phyloP scores from a whole-genome alignment of 2,797 vertebrate genomes.

The Prionace glauca region DNA sequence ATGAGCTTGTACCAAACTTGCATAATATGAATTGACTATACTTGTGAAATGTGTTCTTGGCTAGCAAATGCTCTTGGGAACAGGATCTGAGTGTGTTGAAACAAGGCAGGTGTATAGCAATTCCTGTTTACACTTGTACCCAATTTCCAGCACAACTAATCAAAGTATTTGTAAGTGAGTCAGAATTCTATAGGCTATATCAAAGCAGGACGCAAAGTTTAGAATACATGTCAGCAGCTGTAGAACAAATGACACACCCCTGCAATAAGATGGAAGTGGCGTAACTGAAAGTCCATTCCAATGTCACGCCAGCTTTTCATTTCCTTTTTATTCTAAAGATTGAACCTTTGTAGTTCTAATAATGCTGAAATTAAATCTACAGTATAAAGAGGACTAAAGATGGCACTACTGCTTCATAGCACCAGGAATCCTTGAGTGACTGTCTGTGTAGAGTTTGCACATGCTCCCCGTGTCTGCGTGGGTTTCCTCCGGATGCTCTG shows the following conservation, averaged over 20 bases:
- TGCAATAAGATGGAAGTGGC: not conserved
- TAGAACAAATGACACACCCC: not conserved
- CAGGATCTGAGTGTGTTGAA: not conserved
- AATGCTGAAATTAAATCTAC: not conserved
- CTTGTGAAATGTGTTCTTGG: not conserved
- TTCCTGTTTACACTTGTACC: not conserved
- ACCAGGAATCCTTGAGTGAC: too few relatives aligned
- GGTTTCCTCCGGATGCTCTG: too few relatives aligned
- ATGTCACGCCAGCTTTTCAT: not conserved
- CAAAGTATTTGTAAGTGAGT: not conserved
- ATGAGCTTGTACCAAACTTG: not conserved
- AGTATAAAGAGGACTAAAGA: not conserved
- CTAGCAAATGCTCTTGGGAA: too few relatives aligned
- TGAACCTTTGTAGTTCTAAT: not conserved
- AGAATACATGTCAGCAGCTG: not conserved
- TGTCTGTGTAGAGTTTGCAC: too few relatives aligned
- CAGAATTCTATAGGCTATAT: not conserved
- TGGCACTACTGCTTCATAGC: too few relatives aligned
- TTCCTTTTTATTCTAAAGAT: not conserved
- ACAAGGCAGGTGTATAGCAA: not conserved
- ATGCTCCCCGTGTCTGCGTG: too few relatives aligned
- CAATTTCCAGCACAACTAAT: not conserved
- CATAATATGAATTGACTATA: not conserved
- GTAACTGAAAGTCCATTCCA: not conserved
- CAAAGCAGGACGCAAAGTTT: not conserved